Base-by-base conservation (phyloP, 2,888 invertebrate genomes). In the Lasioglossum marginatum region DNA sequence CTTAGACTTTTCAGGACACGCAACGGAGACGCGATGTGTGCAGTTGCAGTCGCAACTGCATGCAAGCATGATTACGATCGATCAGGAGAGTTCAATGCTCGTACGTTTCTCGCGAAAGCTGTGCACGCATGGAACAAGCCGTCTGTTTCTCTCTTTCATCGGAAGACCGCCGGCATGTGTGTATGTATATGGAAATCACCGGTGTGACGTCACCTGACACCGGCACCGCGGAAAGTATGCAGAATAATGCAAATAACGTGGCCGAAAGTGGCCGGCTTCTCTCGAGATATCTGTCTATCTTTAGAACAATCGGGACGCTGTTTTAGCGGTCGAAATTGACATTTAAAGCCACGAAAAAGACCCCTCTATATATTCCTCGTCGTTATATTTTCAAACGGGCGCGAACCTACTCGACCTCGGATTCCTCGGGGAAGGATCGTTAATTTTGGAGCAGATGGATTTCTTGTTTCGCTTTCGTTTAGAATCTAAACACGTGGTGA, bases 211-310 rank as follows among this genome's bases (percentile, higher is more conserved):
- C 90, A 90, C 72, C 57, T 72, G 81, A 88, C 75, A 87, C 77
- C 85, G 87, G 87, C 87, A 83, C 89, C 82, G 83, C 81, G 82
- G 81, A 83, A 84, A 86, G 88, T 91, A 92, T 93, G 93, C 92
- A 93, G 93, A 94, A 92, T 90, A 92, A 92, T 92, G 92, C 91
- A 93, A 94, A 93, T 90, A 92, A 91, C 90, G 83, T 79, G 57
- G 88, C 76, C 78, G 34, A 86, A 90, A 81, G 79, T 79, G 68
- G 31, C 70, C 60, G 74, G 57, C 63, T 71, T 27, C 66, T 27
- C 68, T 75, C 68, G 63, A 19, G 27, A 6, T 31, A 16, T 63
- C 60, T 6, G 16, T 74, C 23, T 68, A 6, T 77, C 82, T 81
- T 82, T 77, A 89, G 90, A 85, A 86, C 76, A 45, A 57, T n/a